Evolutionary conservation across 2,797 vertebrate genomes (phyloP), one percentile per base, ranked within the genome.

Genomic region (Sylvilagus floridanus): DNA sequence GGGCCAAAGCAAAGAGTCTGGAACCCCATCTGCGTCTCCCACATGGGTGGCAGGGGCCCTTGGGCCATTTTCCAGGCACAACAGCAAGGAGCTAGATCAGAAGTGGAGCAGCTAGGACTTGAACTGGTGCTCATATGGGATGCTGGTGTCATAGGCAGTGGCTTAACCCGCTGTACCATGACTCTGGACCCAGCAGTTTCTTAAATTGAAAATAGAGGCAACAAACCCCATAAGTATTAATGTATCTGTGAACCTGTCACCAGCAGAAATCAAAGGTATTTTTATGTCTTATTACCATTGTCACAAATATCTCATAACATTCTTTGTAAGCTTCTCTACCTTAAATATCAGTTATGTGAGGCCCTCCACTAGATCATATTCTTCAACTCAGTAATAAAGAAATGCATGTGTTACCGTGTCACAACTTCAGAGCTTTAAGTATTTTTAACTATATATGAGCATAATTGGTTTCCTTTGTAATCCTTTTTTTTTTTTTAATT

Each of bases 271-370:
- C 60, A 32, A 30, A 90, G 32, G 12, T 66, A 7, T 24, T 81
- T 94, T 93, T 37, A 47, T 77, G 26, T 52, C 57, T 72, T 75
- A n/a, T n/a, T 71, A 24, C 7, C 42, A 1, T 71, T 63, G 0
- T 93, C 79, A 63, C 4, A 62, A n/a, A 60, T 3, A 71, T 69
- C 66, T 93, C 78, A 84, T 42, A 91, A 75, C 83, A 91, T 37
- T 73, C 11, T 60, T 88, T 68, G 52, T 28, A 14, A 84, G 90
- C 10, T 66, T 82, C 35, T 79, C 5, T 30, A 4, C n/a, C n/a
- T 32, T 95, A 47, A 75, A 32, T 60, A 68, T 28, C 47, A 78
- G 63, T 68, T n/a, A n/a, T 32, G 84, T 81, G 19, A 84, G 65
- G 37, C 10, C 24, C 24, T 86, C 42, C 26, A 32, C n/a, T 54